A percentile compares a stretch with the other conserved stretches of the same genome.
Evolutionary conservation across 2,888 invertebrate species (phyloP).

Genomic region (Celastrina argiolus): DNA sequence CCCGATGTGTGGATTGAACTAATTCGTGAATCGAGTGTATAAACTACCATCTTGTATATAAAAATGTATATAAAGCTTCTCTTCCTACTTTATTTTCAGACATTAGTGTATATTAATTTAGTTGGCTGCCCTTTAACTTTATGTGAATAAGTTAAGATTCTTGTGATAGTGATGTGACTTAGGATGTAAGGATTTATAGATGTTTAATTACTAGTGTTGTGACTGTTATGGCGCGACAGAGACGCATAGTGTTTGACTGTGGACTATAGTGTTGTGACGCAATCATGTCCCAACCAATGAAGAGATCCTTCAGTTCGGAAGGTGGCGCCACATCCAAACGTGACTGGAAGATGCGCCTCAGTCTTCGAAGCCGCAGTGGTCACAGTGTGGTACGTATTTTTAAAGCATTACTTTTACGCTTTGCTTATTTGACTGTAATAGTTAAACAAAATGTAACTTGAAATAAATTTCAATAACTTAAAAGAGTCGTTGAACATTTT

Average conservation of each 20-base stretch:
- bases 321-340: constrained; percentile 74
- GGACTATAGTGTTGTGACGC: constrained; percentile 23
- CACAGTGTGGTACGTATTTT: constrained; percentile 72
- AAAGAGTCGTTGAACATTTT: no score
- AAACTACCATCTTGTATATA: background rate
- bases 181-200: constrained; percentile 8
- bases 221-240: constrained; percentile 41
- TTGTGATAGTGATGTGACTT: background rate
- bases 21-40: background rate
- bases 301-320: constrained; percentile 82
- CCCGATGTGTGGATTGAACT: constrained; percentile 20
- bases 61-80: constrained; percentile 21
- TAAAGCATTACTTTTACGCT: no score
- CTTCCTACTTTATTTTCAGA: constrained; percentile 17
- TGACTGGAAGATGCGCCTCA: constrained; percentile 86
- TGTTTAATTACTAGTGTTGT: constrained; percentile 12
- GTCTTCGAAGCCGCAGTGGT: constrained; percentile 83
- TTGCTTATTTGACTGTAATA: no score
- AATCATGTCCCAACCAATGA: constrained; percentile 73
- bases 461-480: no score
- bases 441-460: no score
- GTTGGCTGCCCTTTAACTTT: constrained; percentile 4
- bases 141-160: background rate
- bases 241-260: constrained; percentile 41
- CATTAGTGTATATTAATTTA: constrained; percentile 12